Evolutionary conservation across 2,113 vertebrate genomes (phyloP).

Genomic region (Oryzias celebensis): DNA sequence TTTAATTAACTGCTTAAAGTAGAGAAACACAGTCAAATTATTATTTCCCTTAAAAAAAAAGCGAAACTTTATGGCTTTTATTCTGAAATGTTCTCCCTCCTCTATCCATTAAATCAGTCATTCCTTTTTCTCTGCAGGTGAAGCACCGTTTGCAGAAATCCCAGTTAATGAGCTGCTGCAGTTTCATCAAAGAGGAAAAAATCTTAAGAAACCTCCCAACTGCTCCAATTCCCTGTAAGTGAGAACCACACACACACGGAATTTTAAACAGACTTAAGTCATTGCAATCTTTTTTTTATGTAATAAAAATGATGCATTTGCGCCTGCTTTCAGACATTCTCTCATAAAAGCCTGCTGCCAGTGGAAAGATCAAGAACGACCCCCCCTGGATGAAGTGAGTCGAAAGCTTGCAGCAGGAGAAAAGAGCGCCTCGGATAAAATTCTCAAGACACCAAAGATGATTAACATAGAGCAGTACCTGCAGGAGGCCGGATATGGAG

Average conservation of each 20-base stretch:
- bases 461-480: slow-evolving; percentile 74
- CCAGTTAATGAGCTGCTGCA: slow-evolving; percentile 82
- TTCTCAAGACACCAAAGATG: slow-evolving; percentile 80
- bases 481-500: slow-evolving; percentile 75
- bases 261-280: no score
- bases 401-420: slow-evolving; percentile 74
- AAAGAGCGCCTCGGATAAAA: slow-evolving; percentile 80
- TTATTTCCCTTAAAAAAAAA: not conserved
- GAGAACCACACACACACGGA: not conserved
- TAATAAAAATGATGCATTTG: not conserved
- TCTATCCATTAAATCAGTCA: not conserved
- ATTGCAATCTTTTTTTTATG: not conserved
- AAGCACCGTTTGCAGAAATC: slow-evolving; percentile 89
- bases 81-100: not conserved
- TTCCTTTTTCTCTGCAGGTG: slow-evolving; percentile 73
- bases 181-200: slow-evolving; percentile 84
- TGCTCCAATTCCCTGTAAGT: slow-evolving; percentile 85
- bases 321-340: slow-evolving; percentile 73
- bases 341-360: slow-evolving; percentile 89
- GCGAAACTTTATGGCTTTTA: not conserved
- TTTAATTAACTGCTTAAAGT: no score
- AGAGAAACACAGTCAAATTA: no score
- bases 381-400: slow-evolving; percentile 73
- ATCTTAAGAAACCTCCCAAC: slow-evolving; percentile 83
- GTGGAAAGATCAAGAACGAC: slow-evolving; percentile 82